Conservation (phyloP, 2,797 vertebrate genomes). For the Gobionotothen gibberifrons region DNA sequence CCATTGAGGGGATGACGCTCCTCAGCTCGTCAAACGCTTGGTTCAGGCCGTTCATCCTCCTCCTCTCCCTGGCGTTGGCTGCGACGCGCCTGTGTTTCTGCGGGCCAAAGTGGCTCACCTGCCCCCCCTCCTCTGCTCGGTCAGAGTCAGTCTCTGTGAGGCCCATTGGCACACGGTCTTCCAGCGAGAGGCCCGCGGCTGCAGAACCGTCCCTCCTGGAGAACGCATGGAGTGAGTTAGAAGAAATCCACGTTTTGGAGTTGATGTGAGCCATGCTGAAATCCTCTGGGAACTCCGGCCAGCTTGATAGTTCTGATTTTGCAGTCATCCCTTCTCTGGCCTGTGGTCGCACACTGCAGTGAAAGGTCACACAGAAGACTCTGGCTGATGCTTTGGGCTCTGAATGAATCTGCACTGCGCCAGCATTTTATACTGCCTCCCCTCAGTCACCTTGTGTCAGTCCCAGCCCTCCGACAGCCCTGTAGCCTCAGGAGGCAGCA, state of each 20-base stretch:
- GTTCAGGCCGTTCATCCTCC: constrained; percentile 89
- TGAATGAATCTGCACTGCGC: constrained; percentile 46
- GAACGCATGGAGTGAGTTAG: constrained; percentile 58
- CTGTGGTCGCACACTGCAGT: constrained; percentile 23
- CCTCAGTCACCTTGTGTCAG: constrained; percentile 72
- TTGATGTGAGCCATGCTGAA: constrained; percentile 71
- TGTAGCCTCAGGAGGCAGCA: constrained; percentile 66
- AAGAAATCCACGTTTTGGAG: constrained; percentile 79
- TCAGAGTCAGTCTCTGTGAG: constrained; percentile 37
- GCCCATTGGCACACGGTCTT: constrained; percentile 61
- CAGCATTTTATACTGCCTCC: constrained; percentile 62
- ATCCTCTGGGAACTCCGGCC: constrained; percentile 79
- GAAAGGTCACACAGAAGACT: constrained; percentile 45
- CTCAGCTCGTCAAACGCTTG: constrained; percentile 87
- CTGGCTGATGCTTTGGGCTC: constrained; percentile 34
- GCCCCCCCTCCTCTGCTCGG: constrained; percentile 35
- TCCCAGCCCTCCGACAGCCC: constrained; percentile 68
- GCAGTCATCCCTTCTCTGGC: constrained; percentile 73
- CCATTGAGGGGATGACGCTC: constrained; percentile 87
- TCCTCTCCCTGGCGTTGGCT: constrained; percentile 86
- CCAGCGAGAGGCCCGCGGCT: constrained; percentile 56
- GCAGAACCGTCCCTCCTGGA: constrained; percentile 62
- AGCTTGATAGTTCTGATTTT: constrained; percentile 71
- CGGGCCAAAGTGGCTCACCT: constrained; percentile 61
- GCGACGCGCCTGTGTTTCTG: constrained; percentile 85